Conservation (phyloP, 2,113 vertebrate genomes). For the Henicopernis longicauda region DNA sequence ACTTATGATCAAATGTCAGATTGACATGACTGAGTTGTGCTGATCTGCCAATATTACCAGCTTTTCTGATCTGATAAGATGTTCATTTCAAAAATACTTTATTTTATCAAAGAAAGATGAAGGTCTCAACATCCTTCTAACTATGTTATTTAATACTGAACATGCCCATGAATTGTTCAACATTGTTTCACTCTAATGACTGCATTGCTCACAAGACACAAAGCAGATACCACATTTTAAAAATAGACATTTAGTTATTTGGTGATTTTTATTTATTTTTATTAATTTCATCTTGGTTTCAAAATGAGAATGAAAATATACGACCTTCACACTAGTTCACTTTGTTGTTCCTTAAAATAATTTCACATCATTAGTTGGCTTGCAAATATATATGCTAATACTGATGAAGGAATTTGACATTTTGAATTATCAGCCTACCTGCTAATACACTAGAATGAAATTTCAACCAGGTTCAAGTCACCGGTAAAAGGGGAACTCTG, state of each 20-base stretch:
- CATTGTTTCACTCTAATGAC: neutral
- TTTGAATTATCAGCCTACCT: neutral
- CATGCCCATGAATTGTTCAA: neutral
- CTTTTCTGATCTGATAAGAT: conserved; percentile 53
- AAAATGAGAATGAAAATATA: neutral
- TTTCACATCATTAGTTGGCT: neutral
- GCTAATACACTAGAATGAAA: neutral
- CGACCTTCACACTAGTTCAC: neutral
- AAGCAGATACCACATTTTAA: neutral
- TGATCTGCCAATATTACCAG: conserved; percentile 46
- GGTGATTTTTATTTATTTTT: neutral
- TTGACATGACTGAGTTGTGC: conserved; percentile 18
- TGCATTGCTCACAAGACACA: neutral
- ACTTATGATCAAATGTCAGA: conserved; percentile 46
- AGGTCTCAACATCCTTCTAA: conserved; percentile 37
- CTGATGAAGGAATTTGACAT: neutral
- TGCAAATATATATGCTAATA: neutral
- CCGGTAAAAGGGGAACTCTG: neutral
- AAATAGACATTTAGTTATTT: neutral
- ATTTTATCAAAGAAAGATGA: conserved; percentile 48
- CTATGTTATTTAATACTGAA: neutral
- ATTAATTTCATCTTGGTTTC: neutral
- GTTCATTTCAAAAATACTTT: conserved; percentile 38
- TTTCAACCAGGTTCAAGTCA: neutral
- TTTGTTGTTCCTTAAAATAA: neutral